Conservation (phyloP, 2,888 invertebrate genomes). For the Aphelenchoides bicaudatus region DNA sequence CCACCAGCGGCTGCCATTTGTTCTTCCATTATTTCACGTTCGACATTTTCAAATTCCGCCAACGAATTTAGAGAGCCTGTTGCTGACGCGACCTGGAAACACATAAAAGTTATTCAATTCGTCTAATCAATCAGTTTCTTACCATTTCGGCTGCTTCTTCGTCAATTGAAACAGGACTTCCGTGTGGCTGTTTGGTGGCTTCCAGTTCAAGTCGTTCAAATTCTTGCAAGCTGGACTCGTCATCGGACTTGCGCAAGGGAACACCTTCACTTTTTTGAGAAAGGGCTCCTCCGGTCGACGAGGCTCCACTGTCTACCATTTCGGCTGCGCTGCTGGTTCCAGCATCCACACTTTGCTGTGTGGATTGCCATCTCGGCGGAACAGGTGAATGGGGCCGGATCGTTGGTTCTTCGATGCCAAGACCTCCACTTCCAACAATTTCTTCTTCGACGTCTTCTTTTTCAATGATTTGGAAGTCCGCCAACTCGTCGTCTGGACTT, state of each 20-base stretch:
- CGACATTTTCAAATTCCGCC: slow-evolving; percentile 56
- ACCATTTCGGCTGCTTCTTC: slow-evolving; percentile 11
- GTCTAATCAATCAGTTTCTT: background rate
- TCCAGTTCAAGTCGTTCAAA: slow-evolving; percentile 58
- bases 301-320: slow-evolving; percentile 12
- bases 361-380: slow-evolving; percentile 17
- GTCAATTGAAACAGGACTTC: slow-evolving; percentile 3
- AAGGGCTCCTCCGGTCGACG: slow-evolving; percentile 38
- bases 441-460: slow-evolving; percentile 15
- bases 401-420: background rate
- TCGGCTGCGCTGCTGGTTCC: background rate
- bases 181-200: slow-evolving; percentile 32
- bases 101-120: no score
- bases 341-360: background rate
- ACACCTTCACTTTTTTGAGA: slow-evolving; percentile 38
- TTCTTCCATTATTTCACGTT: slow-evolving; percentile 45
- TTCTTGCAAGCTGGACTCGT: slow-evolving; percentile 53
- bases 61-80: slow-evolving; percentile 52
- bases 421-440: slow-evolving; percentile 14
- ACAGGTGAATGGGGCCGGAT: slow-evolving; percentile 14
- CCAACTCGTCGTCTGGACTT: slow-evolving; percentile 9
- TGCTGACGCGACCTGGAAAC: slow-evolving; percentile 13
- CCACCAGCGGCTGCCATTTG: slow-evolving; percentile 28
- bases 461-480: slow-evolving; percentile 14
- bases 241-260: slow-evolving; percentile 44